Conservation (phyloP, 1,140 invertebrate species). For the Hydropsyche tenuis region DNA sequence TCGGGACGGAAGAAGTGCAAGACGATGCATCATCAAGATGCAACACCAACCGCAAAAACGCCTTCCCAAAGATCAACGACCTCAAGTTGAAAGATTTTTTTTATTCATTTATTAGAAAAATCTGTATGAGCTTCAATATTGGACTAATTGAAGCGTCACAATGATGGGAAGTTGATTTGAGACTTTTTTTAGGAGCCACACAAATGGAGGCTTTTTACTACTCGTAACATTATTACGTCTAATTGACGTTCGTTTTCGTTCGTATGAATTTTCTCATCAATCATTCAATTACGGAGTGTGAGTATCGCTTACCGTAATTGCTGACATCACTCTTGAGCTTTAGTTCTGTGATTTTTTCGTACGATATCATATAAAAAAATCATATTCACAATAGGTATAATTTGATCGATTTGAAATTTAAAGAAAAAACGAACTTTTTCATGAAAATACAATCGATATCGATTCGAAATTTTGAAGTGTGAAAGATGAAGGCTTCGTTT, state of each 20-base stretch:
- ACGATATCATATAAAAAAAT: no score
- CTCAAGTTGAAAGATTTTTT: not conserved
- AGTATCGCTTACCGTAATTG: not conserved
- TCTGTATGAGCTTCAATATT: no score
- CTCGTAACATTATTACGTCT: not conserved
- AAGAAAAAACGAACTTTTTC: no score
- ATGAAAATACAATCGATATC: not conserved
- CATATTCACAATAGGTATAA: no score
- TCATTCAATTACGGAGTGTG: not conserved
- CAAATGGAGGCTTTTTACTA: not conserved
- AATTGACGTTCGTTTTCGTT: conserved; percentile 23
- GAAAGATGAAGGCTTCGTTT: no score
- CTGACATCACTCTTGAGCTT: not conserved
- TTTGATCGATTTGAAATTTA: no score
- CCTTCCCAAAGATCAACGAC: conserved; percentile 28
- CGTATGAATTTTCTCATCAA: not conserved
- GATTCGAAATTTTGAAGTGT: not conserved
- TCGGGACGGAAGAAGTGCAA: not conserved
- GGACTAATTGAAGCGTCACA: not conserved
- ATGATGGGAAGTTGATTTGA: no score
- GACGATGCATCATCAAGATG: conserved; percentile 20
- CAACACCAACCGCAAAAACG: conserved; percentile 27
- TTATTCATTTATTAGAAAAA: not conserved
- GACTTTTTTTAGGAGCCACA: not conserved
- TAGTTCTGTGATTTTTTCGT: not conserved